These are phyloP conservation scores for Kuschelorhynchus macadamiae DNA, from an alignment of 2,888 invertebrate genomes.

Conservation along the genomic window DNA sequence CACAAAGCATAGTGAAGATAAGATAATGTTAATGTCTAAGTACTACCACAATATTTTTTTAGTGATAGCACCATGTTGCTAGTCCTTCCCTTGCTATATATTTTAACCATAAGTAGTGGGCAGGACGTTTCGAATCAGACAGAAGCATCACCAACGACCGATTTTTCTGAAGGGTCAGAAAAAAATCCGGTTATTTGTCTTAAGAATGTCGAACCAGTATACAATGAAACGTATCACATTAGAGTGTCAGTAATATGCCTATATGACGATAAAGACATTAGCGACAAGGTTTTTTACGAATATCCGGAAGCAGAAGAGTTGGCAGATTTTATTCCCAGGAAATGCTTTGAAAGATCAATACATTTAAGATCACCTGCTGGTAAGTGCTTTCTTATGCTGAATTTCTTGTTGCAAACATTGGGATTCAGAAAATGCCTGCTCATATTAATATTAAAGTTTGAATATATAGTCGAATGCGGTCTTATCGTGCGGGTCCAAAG, in stretches of 20 bases:
- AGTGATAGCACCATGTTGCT: too few relatives aligned
- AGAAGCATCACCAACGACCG: neutral
- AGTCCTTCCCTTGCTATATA: too few relatives aligned
- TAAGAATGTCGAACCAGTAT: neutral
- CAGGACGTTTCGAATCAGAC: too few relatives aligned
- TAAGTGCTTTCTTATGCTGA: neutral
- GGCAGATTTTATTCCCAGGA: neutral
- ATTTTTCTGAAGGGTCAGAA: neutral
- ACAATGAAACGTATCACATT: neutral
- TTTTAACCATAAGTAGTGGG: too few relatives aligned
- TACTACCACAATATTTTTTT: too few relatives aligned
- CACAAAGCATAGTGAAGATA: too few relatives aligned
- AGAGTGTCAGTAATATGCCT: neutral
- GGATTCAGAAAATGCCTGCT: neutral
- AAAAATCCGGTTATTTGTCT: neutral
- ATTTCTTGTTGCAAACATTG: neutral
- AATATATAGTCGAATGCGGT: too few relatives aligned
- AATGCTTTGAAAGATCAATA: neutral
- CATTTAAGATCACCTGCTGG: conserved; percentile 24
- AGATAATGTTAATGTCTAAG: too few relatives aligned
- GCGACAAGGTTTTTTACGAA: neutral
- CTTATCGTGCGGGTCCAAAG: too few relatives aligned
- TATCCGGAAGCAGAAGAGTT: conserved; percentile 8
- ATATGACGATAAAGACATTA: neutral
- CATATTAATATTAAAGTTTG: too few relatives aligned